Evolutionary conservation across 2,113 vertebrate genomes (phyloP), one percentile per base, ranked within the genome.

Genomic region (Empidonax alnorum): DNA sequence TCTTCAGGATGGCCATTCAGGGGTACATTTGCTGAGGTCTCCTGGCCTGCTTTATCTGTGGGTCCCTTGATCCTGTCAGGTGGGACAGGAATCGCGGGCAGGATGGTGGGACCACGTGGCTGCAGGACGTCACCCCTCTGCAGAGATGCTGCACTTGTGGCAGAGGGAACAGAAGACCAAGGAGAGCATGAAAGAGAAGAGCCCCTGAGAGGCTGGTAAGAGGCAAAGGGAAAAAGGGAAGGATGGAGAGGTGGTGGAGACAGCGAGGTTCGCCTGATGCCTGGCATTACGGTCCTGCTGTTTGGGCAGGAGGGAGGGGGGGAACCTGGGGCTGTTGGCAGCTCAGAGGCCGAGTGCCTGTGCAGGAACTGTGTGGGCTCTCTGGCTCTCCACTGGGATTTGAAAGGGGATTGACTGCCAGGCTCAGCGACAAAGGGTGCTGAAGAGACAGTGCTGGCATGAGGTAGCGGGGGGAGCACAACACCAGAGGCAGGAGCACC

Each of bases 261-360:
- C 55, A 99, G 96, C 3, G 98, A 98, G 90, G 98, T 98, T 92
- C 95, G 98, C 67, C 98, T 98, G 97, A 98, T 96, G 95, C 98
- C 98, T 72, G 98, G 97, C 66, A 86, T 94, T 91, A 96, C 25
- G 23, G 98, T 97, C 94, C 96, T 96, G 90, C 84, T 89, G 67
- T 98, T 98, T 35, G 97, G 94, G 96, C 98, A 98, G 93, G 98
- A 97, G 8, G 98, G 98, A 97, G 98, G 97, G 95, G 98, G 98
- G 14, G 98, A 99, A 94, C 97, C 96, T 3, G 98, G 96, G 61
- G 98, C 97, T 47, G 94, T 96, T 52, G 98, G 98, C 90, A 98
- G 98, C 97, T 99, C 98, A 2, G 98, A 98, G 93, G 98, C 97
- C 2, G 98, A 98, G 88, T 98, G 98, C 86, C 92, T 90, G 96